phyloP scores from a whole-genome alignment of 1,140 invertebrate genomes.

The Thrips palmi region DNA sequence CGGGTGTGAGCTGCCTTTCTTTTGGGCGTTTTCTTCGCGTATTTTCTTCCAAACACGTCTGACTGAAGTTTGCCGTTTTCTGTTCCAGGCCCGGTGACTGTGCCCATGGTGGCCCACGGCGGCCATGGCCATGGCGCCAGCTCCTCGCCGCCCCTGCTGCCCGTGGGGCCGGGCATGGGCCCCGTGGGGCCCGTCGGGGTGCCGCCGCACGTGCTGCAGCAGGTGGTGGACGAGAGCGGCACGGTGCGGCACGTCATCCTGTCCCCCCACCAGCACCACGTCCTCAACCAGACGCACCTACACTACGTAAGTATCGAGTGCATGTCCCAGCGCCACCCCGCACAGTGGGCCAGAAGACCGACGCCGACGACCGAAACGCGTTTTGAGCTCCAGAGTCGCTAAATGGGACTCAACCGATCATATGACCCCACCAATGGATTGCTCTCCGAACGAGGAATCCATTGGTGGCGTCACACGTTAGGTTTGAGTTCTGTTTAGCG shows the following conservation, averaged over 20 bases:
- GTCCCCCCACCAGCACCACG: slow-evolving; percentile 40
- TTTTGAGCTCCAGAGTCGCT: too few relatives aligned
- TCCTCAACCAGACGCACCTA: slow-evolving; percentile 28
- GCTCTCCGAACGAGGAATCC: too few relatives aligned
- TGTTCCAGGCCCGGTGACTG: slow-evolving; percentile 37
- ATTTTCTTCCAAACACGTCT: neutral
- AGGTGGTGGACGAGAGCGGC: slow-evolving; percentile 74
- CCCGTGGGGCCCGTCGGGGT: slow-evolving; percentile 78
- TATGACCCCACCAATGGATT: too few relatives aligned
- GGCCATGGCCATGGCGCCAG: too few relatives aligned
- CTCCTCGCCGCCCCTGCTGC: slow-evolving; percentile 49
- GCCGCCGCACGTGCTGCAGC: slow-evolving; percentile 73
- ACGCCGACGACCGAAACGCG: too few relatives aligned
- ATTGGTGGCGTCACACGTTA: too few relatives aligned
- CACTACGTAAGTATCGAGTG: slow-evolving; percentile 47
- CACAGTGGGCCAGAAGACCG: too few relatives aligned
- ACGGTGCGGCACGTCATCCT: slow-evolving; percentile 71
- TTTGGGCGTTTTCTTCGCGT: neutral
- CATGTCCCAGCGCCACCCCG: slow-evolving; percentile 3
- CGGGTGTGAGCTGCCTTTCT: neutral
- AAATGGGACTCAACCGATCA: too few relatives aligned
- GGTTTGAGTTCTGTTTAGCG: too few relatives aligned
- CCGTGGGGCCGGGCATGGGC: too few relatives aligned
- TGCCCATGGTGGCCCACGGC: slow-evolving; percentile 76
- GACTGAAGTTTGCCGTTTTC: neutral